Conservation (phyloP, 2,888 invertebrate species). For the Scaptomyza cyrtandrae region DNA sequence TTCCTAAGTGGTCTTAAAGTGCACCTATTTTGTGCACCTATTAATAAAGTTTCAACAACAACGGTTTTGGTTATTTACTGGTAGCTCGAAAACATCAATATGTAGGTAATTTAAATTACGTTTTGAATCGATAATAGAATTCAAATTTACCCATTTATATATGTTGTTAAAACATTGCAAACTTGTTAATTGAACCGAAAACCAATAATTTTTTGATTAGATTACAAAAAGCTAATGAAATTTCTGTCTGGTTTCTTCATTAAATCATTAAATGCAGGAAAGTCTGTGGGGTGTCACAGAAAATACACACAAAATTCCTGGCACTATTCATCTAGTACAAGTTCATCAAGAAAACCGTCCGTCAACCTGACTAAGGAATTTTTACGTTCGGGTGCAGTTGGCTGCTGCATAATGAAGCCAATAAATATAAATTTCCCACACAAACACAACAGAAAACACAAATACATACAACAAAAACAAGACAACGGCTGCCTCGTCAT, state of each 20-base stretch:
- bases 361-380: slow-evolving; percentile 43
- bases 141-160: neutral
- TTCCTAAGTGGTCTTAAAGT: too few species aligned
- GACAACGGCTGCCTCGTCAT: slow-evolving; percentile 61
- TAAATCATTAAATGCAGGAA: slow-evolving; percentile 60
- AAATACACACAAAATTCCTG: slow-evolving; percentile 16
- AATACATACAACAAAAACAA: slow-evolving; percentile 47
- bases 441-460: slow-evolving; percentile 35
- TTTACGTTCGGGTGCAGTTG: slow-evolving; percentile 19
- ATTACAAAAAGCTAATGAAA: slow-evolving; percentile 53
- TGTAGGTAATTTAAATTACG: too few species aligned
- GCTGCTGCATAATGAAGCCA: slow-evolving; percentile 78
- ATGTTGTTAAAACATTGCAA: neutral
- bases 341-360: slow-evolving; percentile 7
- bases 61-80: too few species aligned
- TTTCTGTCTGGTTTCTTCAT: slow-evolving; percentile 40
- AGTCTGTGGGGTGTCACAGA: slow-evolving; percentile 15
- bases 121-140: too few species aligned
- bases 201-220: slow-evolving; percentile 6
- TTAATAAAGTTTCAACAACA: too few species aligned
- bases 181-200: neutral
- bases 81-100: too few species aligned
- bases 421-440: slow-evolving; percentile 80
- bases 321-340: slow-evolving; percentile 14
- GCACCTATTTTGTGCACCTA: too few species aligned